Percentiles rank a stretch among this genome's conserved stretches.
Conservation (phyloP, 2,113 vertebrate species). For the Centropus unirufus region DNA sequence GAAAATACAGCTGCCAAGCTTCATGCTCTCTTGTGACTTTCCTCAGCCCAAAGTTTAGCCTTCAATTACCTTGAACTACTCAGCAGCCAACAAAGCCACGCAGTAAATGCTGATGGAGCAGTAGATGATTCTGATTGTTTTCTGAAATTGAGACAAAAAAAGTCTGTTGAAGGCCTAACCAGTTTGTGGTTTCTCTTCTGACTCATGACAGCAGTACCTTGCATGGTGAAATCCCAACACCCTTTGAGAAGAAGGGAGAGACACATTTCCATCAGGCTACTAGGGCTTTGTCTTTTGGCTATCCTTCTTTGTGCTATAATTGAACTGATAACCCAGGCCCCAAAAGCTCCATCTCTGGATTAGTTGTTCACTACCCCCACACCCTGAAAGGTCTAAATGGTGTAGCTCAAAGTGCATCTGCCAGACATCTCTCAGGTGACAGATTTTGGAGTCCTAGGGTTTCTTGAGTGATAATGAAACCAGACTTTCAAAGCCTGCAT, state of each 20-base stretch:
- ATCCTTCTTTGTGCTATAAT: not conserved
- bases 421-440: not conserved
- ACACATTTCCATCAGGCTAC: not conserved
- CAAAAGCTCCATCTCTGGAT: not conserved
- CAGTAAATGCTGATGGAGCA: not conserved
- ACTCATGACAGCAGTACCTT: not conserved
- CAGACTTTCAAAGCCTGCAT: constrained; percentile 23
- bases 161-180: not conserved
- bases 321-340: not conserved
- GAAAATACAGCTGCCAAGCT: not conserved
- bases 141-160: not conserved
- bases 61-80: not conserved
- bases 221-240: not conserved
- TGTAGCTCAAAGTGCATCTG: not conserved
- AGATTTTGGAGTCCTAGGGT: not conserved
- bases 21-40: not conserved
- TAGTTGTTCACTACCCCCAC: not conserved
- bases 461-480: not conserved
- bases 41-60: not conserved
- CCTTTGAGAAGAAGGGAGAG: not conserved
- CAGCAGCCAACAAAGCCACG: not conserved
- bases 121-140: not conserved
- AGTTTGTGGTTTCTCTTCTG: not conserved
- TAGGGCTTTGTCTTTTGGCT: not conserved
- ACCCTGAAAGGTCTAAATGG: not conserved